Evolutionary conservation across 2,113 vertebrate species (phyloP), one percentile per base, ranked within the genome.

Genomic region (Tupaia tana): DNA sequence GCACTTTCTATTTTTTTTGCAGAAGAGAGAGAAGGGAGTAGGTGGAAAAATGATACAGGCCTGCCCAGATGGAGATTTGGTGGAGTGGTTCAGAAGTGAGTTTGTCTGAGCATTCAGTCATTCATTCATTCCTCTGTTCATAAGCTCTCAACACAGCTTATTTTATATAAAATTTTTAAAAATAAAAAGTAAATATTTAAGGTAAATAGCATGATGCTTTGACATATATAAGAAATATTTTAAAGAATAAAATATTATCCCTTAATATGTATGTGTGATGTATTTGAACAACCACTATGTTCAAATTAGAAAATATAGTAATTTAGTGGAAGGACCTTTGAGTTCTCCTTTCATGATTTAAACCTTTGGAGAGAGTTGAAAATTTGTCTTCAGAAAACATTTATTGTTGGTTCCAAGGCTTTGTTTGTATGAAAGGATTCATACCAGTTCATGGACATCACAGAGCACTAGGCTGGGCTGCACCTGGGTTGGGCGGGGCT

Each of bases 1-100:
- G 80, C 85, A 88, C 71, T 95, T 96, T 19, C 94, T 19, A 95
- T 77, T 77, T 7, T 29, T 89, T 91, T 96, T 97, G 94, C 91
- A 97, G 96, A 96, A 94, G 19, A 59, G 84, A 97, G 59, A 92
- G 89, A 94, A 95, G 78, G 89, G 79, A 95, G 27, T 54, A 29
- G 59, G 52, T 73, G 15, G 58, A 95, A 74, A 96, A 59, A 56
- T 56, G 34, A 58, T 34, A 6, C 5, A 67, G 58, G 29, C 73
- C 15, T 61, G 16, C 73, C 63, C 52, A 63, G 13, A 61, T 83
- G 71, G 63, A 27, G 43, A 59, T 59, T 78, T 75, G 59, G 19
- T 70, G 27, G 74, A 64, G 43, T 10, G 6, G 24, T 52, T 86
- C n/a, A 61, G 73, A 78, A 43, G 54, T 75, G 4, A 70, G 31